These are phyloP conservation scores for Drosophila paramelanica DNA, from an alignment of 2,888 invertebrate species.

Conservation along the genomic window DNA sequence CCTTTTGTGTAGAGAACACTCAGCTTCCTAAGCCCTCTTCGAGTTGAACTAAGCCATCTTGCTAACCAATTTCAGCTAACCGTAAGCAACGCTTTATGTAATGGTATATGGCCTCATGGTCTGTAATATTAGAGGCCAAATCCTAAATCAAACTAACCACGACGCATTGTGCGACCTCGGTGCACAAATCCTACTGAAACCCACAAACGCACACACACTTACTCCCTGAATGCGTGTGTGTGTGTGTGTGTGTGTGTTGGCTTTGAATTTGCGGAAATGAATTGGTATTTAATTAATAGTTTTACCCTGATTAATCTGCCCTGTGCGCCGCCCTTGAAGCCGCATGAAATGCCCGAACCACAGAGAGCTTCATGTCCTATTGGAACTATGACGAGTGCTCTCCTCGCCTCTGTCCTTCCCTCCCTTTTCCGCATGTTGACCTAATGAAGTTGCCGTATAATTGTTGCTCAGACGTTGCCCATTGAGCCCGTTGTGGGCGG, in stretches of 20 bases:
- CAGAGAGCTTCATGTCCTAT: constrained; percentile 23
- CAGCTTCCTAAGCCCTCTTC: neutral
- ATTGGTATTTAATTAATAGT: constrained; percentile 85
- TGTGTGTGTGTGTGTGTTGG: constrained; percentile 43
- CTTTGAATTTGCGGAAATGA: constrained; percentile 83
- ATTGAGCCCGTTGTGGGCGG: constrained; percentile 31
- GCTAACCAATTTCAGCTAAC: constrained; percentile 38
- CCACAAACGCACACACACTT: constrained; percentile 34
- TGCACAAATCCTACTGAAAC: constrained; percentile 51
- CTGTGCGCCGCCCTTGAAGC: constrained; percentile 59
- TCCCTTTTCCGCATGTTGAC: constrained; percentile 75
- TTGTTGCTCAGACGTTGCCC: constrained; percentile 74
- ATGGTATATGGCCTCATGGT: constrained; percentile 13
- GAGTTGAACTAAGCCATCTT: constrained; percentile 25
- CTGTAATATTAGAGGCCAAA: constrained; percentile 38
- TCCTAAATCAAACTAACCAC: constrained; percentile 68
- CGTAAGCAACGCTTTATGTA: constrained; percentile 20
- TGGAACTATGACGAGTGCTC: constrained; percentile 34
- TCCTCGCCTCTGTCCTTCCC: neutral
- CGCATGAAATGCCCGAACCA: constrained; percentile 34
- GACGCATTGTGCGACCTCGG: constrained; percentile 40
- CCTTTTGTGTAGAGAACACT: constrained; percentile 10
- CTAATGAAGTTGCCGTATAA: constrained; percentile 83
- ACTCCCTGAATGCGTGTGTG: constrained; percentile 26
- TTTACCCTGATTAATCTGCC: constrained; percentile 84